Evolutionary conservation across 2,888 invertebrate genomes (phyloP).

Genomic region (Campopleginae sp.): DNA sequence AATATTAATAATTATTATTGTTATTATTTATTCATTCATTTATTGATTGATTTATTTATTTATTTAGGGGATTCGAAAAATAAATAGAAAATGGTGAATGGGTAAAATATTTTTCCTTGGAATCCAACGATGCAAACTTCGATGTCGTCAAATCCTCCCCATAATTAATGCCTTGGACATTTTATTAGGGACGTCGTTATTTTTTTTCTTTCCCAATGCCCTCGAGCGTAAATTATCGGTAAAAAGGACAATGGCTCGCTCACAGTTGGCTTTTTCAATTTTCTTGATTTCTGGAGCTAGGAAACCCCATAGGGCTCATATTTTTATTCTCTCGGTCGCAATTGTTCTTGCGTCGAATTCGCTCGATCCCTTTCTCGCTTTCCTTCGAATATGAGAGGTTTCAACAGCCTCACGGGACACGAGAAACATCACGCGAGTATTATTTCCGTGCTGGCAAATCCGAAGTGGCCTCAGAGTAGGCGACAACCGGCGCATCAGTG

Average conservation of each 20-base stretch:
- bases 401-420: constrained; percentile 37
- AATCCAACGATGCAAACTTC: too few relatives aligned
- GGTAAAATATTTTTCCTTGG: too few relatives aligned
- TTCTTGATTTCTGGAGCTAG: too few relatives aligned
- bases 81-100: too few relatives aligned
- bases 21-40: too few relatives aligned
- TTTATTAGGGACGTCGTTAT: not conserved
- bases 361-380: constrained; percentile 24
- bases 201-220: not conserved
- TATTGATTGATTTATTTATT: too few relatives aligned
- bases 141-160: not conserved
- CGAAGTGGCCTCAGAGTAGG: constrained; percentile 70
- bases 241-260: not conserved
- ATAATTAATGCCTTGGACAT: not conserved
- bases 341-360: constrained; percentile 6
- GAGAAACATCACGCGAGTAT: constrained; percentile 56
- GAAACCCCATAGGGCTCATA: not conserved
- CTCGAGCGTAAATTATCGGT: constrained; percentile 24
- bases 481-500: constrained; percentile 69
- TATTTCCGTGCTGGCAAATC: constrained; percentile 73
- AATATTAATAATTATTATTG: too few relatives aligned
- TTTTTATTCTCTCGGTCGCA: not conserved
- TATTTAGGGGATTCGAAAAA: too few relatives aligned
- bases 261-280: not conserved
- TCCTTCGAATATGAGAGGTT: constrained; percentile 36